Evolutionary conservation across 2,113 vertebrate genomes (phyloP), one percentile per base, ranked within the genome.

Genomic region (Canis aureus): DNA sequence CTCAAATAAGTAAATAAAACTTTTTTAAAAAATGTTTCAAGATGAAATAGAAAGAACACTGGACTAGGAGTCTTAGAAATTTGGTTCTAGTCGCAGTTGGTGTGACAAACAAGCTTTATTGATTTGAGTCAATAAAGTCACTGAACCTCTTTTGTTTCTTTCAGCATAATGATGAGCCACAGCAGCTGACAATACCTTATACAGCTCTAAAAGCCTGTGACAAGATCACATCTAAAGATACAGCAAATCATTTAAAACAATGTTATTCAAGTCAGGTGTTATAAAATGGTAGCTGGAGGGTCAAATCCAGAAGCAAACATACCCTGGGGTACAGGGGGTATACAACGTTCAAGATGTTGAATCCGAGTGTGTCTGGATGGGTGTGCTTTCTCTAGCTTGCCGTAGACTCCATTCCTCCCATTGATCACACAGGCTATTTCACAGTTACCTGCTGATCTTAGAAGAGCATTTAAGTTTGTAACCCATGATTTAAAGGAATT

Each of bases 151-250:
- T 94, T 86, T 71, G 78, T 53, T 91, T 73, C 59, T 89, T 57
- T 90, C 13, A 62, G 49, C n/a, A 71, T 83, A 59, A 90, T 95
- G 49, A 81, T 69, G 59, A 15, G 35, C 89, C 85, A 91, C 7
- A 85, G 32, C 17, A 76, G n/a, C 38, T 89, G 35, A 86, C 71
- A 93, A 67, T 62, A 80, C 9, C 29, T 32, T 79, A 83, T 16
- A 60, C 60, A 67, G 23, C 38, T 91, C 66, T 89, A 76, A 91
- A 97, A 96, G 20, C n/a, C 51, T 62, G 23, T 53, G 49, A 89
- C 59, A 91, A 93, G 91, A 62, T 89, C 43, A 91, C n/a, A 73
- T 11, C 62, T 81, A 91, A 81, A 55, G 49, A 53, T 76, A 76
- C 11, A 95, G 43, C 15, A 84, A 93, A 78, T 74, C 32, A 82